Evolutionary conservation across 37 sponge, comb jelly and placozoan genomes (phyloP).

Genomic region (Oopsacas minuta): DNA sequence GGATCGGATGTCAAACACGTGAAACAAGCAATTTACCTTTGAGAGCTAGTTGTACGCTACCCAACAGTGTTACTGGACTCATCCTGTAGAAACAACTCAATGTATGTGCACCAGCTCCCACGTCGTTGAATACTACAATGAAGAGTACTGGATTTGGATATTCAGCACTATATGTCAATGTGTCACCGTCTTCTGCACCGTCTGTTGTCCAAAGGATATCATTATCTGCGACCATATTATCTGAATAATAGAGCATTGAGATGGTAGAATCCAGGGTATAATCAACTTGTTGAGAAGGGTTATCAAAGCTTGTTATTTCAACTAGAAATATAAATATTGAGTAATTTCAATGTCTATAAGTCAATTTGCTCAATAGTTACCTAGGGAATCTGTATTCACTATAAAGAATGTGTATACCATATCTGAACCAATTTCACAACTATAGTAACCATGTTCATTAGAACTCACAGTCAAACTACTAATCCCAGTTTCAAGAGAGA

Average conservation of each 20-base stretch:
- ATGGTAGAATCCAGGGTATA: not conserved
- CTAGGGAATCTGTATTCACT: too few species aligned
- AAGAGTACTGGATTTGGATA: conserved; percentile 13
- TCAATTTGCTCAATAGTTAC: too few species aligned
- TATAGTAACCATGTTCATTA: too few species aligned
- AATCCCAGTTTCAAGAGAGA: too few species aligned
- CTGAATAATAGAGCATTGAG: not conserved
- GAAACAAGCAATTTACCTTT: not conserved
- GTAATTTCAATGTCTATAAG: too few species aligned
- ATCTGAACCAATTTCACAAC: too few species aligned
- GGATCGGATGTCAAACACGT: too few species aligned
- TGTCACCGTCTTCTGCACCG: not conserved
- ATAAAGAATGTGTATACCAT: too few species aligned
- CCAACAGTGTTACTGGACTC: not conserved
- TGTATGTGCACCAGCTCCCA: not conserved
- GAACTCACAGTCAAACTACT: too few species aligned
- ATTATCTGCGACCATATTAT: not conserved
- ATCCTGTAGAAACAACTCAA: not conserved
- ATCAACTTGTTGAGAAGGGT: not conserved
- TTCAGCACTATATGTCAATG: not conserved
- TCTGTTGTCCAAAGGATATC: not conserved
- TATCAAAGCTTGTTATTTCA: not conserved
- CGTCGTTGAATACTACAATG: not conserved
- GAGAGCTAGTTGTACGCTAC: not conserved
- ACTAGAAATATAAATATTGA: too few species aligned